Percentiles rank a stretch among this genome's conserved stretches.
Conservation (phyloP, 2,113 vertebrate genomes). For the Psammodynastes pulverulentus region DNA sequence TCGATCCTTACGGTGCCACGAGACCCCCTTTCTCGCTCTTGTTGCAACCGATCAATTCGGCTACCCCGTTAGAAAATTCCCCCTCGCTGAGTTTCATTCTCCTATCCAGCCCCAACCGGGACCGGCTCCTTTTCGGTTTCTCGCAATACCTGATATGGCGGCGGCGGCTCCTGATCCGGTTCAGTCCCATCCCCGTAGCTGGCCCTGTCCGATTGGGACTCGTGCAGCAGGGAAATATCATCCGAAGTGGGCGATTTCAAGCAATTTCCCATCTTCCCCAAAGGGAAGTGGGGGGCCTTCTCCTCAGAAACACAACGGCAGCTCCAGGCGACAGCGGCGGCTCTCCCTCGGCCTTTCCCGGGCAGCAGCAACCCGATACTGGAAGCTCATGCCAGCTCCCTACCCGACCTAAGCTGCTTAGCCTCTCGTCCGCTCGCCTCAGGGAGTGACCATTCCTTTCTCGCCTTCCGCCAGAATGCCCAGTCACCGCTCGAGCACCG, state of each 20-base stretch:
- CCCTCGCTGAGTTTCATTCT: background rate
- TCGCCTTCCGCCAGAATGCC: background rate
- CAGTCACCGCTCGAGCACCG: background rate
- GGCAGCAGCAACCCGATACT: constrained; percentile 40
- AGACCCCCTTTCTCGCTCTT: background rate
- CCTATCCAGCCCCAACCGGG: background rate
- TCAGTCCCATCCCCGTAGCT: constrained; percentile 91
- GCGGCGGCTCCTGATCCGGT: constrained; percentile 91
- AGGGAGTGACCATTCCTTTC: background rate
- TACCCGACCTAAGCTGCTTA: constrained; percentile 41
- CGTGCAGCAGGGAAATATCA: constrained; percentile 95
- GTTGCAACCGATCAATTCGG: background rate
- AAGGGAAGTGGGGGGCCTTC: constrained; percentile 36
- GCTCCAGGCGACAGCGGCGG: constrained; percentile 21
- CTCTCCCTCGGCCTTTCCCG: constrained; percentile 33
- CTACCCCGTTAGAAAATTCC: background rate
- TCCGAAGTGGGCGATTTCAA: constrained; percentile 95
- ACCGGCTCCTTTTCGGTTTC: background rate
- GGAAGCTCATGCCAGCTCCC: constrained; percentile 53
- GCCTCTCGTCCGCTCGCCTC: background rate
- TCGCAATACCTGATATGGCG: constrained; percentile 87
- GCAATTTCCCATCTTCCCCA: constrained; percentile 90
- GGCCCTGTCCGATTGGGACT: constrained; percentile 92
- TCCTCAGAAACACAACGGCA: constrained; percentile 31
- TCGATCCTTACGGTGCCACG: background rate